Base-by-base conservation (phyloP, 2,888 invertebrate genomes). In the Molanna angustata region DNA sequence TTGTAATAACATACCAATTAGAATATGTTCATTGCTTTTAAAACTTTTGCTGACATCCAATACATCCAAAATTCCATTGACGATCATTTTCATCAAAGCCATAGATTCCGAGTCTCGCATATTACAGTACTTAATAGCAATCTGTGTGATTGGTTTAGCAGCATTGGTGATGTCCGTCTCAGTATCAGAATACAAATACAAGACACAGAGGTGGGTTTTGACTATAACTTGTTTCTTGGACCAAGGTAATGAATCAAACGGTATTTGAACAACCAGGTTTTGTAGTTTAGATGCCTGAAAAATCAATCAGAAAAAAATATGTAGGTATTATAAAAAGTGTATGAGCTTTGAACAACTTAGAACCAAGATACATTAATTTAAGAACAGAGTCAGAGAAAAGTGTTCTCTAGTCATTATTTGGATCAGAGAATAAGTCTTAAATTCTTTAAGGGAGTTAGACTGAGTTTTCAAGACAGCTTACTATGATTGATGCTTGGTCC, bases 141-240 rank as follows among this genome's bases (percentile, higher is more conserved):
- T 68, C 11, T 61, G 55, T 1, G 71, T 46, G 2, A 76, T 48
- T 52, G 71, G 69, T 16, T 54, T 52, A 6, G 66, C 64, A 49
- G 69, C 69, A 13, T 67, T 65, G 1, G 65, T 63, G 9, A 74
- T 63, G 21, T 70, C 64, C 35, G 65, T 61, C 1, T 64, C 62
- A 31, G 68, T 64, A 35, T 70, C 68, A 0, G 68, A 63, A 45
- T 67, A 69, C 3, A 73, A 58, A 32, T 72, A 66, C 9, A 74
- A 55, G 32, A 73, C 22, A 0, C 70, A 68, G 58, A 71, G 64
- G 39, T 74, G 72, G 0, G 70, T 70, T 56, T 70, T 73, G 22
- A 66, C 64, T 1, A 70, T 62, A 7, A 67, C 63, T 13, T 64
- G 51, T 33, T 70, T 69, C 2, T 70, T 66, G 3, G 61, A 63